Conservation (phyloP, 2,797 vertebrate genomes). For the Lerista edwardsae region DNA sequence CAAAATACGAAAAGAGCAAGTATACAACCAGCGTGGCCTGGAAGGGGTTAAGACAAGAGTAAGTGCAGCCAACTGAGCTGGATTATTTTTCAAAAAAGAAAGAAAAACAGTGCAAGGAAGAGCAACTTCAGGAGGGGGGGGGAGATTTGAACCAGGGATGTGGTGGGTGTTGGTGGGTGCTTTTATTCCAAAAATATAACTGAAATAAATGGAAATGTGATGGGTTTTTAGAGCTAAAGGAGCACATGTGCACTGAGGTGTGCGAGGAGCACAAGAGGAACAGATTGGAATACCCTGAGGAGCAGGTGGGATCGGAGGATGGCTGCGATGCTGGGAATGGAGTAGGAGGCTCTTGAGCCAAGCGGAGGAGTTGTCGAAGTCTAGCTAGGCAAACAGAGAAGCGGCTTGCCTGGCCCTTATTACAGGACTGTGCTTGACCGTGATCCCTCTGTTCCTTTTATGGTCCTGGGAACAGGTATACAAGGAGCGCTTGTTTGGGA, state of each 20-base stretch:
- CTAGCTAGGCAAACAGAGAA: neutral
- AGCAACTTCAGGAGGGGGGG: no score
- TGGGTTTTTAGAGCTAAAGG: neutral
- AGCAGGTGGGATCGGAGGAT: neutral
- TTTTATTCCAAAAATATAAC: neutral
- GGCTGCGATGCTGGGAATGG: no score
- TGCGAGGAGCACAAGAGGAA: neutral
- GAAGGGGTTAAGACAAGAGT: neutral
- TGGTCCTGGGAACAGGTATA: slow-evolving; percentile 82
- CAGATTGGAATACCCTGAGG: neutral
- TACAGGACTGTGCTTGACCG: neutral
- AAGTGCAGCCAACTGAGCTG: neutral
- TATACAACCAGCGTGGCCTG: neutral
- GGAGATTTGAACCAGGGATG: neutral
- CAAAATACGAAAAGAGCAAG: neutral
- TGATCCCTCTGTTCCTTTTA: fast-evolving
- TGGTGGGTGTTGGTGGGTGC: neutral
- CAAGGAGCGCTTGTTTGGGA: slow-evolving; percentile 95
- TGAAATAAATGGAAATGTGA: neutral
- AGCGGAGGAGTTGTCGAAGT: no score
- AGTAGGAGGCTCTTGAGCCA: no score
- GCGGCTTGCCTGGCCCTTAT: no score
- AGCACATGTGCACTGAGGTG: no score
- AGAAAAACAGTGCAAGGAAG: no score
- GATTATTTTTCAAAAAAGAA: no score